phyloP scores from a whole-genome alignment of 2,888 invertebrate species.

The Agrilus cyanescens region DNA sequence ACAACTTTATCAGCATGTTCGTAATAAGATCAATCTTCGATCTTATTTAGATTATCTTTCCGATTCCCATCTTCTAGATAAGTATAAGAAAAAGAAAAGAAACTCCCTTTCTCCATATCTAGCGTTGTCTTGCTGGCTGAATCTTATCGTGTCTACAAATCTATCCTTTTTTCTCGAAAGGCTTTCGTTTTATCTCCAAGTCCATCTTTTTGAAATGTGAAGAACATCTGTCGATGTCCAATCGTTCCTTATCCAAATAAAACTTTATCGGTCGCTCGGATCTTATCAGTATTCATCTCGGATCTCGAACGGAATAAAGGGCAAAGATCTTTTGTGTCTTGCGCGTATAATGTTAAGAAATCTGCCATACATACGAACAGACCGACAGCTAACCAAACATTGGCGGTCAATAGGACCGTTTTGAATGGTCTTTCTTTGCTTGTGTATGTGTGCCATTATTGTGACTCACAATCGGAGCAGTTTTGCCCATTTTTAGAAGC shows the following conservation, averaged over 20 bases:
- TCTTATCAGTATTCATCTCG: slow-evolving; percentile 32
- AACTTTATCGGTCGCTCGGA: slow-evolving; percentile 13
- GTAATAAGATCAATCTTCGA: no score
- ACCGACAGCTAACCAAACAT: slow-evolving; percentile 57
- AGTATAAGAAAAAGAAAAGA: no score
- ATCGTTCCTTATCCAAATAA: slow-evolving; percentile 9
- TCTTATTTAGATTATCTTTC: no score
- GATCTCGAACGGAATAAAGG: slow-evolving; percentile 20
- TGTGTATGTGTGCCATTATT: slow-evolving; percentile 25
- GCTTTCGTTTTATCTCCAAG: no score
- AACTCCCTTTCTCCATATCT: no score
- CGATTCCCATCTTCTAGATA: no score
- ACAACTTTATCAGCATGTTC: no score
- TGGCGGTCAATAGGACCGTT: slow-evolving; percentile 45
- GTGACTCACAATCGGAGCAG: slow-evolving; percentile 32
- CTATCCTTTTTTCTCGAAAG: no score
- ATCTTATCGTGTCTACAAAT: no score
- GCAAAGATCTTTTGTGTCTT: slow-evolving; percentile 24
- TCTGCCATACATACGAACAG: slow-evolving; percentile 16
- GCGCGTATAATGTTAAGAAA: slow-evolving; percentile 12
- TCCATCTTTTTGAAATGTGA: no score
- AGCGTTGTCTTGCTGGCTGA: no score
- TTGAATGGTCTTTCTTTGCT: slow-evolving; percentile 33
- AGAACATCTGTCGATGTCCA: slow-evolving; percentile 16
- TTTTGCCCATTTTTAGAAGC: slow-evolving; percentile 22